These are phyloP conservation scores for Oreotrochilus melanogaster DNA, from an alignment of 2,113 vertebrate species.

Conservation along the genomic window DNA sequence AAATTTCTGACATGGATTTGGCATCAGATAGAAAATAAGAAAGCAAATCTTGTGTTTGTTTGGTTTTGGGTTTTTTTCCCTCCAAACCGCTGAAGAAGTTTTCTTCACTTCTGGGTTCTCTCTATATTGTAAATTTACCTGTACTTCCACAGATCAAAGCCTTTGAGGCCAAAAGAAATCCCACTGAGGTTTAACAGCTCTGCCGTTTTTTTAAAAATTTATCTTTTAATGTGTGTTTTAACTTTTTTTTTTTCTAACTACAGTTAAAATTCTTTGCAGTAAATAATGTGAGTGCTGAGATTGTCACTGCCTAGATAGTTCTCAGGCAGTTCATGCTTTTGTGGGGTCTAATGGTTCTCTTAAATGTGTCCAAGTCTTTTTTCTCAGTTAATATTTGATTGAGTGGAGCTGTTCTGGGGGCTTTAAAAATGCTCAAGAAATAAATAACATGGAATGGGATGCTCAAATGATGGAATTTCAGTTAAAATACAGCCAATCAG, in stretches of 20 bases:
- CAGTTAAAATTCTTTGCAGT: not conserved
- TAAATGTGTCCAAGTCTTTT: not conserved
- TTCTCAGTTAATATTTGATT: not conserved
- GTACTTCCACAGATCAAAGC: not conserved
- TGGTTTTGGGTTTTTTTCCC: too few relatives aligned
- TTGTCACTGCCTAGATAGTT: not conserved
- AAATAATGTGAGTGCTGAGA: not conserved
- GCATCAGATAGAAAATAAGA: constrained; percentile 4
- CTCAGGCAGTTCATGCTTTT: not conserved
- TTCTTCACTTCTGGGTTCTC: not conserved
- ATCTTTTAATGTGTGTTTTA: not conserved
- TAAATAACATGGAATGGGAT: not conserved
- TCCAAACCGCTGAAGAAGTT: not conserved
- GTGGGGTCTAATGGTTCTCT: not conserved
- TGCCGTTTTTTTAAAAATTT: not conserved
- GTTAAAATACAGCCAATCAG: not conserved
- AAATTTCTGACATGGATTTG: not conserved
- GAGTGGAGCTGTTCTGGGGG: not conserved
- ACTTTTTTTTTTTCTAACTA: not conserved
- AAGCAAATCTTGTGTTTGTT: not conserved
- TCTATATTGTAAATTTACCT: not conserved
- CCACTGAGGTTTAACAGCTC: not conserved
- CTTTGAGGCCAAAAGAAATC: not conserved
- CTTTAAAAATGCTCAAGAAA: not conserved
- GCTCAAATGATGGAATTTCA: not conserved